These are phyloP conservation scores for Smutsia gigantea DNA, from an alignment of 2,797 vertebrate genomes.

Conservation along the genomic window DNA sequence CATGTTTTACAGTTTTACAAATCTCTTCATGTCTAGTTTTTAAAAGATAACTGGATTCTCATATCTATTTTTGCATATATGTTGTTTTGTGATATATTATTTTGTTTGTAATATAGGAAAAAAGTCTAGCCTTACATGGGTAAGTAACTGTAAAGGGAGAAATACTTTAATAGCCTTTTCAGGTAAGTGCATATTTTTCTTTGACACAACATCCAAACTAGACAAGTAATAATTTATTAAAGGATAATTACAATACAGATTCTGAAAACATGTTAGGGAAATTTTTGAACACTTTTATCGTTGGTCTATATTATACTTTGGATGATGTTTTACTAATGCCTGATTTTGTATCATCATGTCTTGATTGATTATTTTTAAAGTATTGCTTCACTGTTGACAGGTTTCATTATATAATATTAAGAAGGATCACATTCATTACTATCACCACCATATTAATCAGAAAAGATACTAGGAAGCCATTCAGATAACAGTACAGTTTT, in stretches of 20 bases:
- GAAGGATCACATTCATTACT: neutral
- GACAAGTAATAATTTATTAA: neutral
- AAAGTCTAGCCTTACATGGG: neutral
- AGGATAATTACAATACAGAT: neutral
- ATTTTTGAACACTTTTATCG: neutral
- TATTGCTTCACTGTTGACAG: neutral
- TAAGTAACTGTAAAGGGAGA: neutral
- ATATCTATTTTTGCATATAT: neutral
- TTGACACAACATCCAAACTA: neutral
- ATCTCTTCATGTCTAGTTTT: neutral
- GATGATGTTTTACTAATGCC: neutral
- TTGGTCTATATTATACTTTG: neutral
- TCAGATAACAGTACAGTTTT: neutral
- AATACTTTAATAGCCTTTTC: neutral
- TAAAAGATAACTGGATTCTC: neutral
- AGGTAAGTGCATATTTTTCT: neutral
- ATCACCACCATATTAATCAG: neutral
- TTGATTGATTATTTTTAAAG: neutral
- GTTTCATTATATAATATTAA: neutral
- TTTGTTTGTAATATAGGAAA: neutral
- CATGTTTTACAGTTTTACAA: neutral
- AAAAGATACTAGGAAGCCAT: neutral
- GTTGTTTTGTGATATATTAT: neutral
- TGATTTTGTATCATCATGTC: neutral
- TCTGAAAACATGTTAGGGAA: neutral